Base-by-base conservation (phyloP, 2,888 invertebrate genomes). In the Loripinus fragilis region DNA sequence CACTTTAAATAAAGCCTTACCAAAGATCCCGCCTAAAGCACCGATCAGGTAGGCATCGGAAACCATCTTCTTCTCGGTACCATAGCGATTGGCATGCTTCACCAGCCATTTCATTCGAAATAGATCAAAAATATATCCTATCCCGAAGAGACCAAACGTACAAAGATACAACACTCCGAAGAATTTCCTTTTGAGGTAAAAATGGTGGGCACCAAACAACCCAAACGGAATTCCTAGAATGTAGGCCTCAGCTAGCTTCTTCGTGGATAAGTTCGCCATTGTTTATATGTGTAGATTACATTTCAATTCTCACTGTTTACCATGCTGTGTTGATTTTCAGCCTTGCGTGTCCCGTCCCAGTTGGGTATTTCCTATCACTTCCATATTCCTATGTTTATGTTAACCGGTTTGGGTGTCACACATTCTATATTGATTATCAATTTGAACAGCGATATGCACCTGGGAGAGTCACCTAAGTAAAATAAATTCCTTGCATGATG, bases 71-170 rank as follows among this genome's bases (percentile, higher is more conserved):
- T 42, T 72, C 28, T 76, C 74, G 0, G 83, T 70, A 2, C 74
- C 80, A 50, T 81, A 75, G 50, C 77, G 72, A 70, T 85, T 87
- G 15, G 78, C 79, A 20, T 86, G 83, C 41, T 50, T 73, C 5
- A 87, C 86, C 33, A 87, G 65, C 74, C 77, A 77, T 30, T 72
- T 66, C 85, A 87, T 85, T 0, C 87, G 76, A 3, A 76, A 41
- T n/a, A 80, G 80, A 71, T 87, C 87, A 50, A 71, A 79, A 20
- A 86, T 17, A 76, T 85, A 87, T 8, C 87, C 87, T 30, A 86
- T 69, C 0, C 86, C 87, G 20, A 85, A 76, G 28, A 87, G 72
- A 12, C 87, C 87, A 7, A 85, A 67, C 7, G 86, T 86, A 65
- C 84, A 86, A 10, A 78, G 76, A 71, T 87, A 87, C 28, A 84